These are phyloP conservation scores for Xylocampa areola DNA, from an alignment of 2,888 invertebrate species.

Conservation along the genomic window DNA sequence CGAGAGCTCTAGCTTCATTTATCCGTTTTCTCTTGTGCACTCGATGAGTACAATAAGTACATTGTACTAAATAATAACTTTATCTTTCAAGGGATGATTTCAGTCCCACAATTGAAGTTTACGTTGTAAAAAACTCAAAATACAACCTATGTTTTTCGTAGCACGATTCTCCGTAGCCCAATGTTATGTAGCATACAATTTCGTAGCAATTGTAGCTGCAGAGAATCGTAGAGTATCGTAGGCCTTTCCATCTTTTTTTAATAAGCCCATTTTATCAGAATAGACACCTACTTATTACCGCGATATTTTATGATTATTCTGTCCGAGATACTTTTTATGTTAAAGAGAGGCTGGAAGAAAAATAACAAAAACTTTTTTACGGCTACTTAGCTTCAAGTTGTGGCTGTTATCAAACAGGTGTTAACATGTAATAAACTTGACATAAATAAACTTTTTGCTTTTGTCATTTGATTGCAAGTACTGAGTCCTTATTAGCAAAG, in stretches of 20 bases:
- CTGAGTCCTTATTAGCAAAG: conserved; percentile 3
- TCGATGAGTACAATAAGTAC: too few species aligned
- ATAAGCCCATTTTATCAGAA: neutral
- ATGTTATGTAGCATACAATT: neutral
- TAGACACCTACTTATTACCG: neutral
- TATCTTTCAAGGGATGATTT: too few species aligned
- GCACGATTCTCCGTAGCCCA: neutral
- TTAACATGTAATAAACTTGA: conserved; percentile 45
- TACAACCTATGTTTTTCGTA: conserved; percentile 7
- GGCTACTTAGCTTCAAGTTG: conserved; percentile 32
- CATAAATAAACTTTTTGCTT: conserved; percentile 38
- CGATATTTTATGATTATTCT: conserved; percentile 25
- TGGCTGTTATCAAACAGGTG: conserved; percentile 42
- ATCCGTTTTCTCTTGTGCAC: too few species aligned
- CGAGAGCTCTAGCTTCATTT: too few species aligned
- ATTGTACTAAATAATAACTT: too few species aligned
- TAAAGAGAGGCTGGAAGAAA: conserved; percentile 27
- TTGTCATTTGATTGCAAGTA: conserved; percentile 20
- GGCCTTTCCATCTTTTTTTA: neutral
- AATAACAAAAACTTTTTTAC: conserved; percentile 52
- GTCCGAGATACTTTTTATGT: conserved; percentile 31
- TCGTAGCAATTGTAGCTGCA: conserved; percentile 2
- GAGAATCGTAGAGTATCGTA: neutral
- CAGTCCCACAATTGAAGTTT: too few species aligned
- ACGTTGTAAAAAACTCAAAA: too few species aligned